phyloP scores from a whole-genome alignment of 2,888 invertebrate genomes.

The Megaustenia siamemsis region DNA sequence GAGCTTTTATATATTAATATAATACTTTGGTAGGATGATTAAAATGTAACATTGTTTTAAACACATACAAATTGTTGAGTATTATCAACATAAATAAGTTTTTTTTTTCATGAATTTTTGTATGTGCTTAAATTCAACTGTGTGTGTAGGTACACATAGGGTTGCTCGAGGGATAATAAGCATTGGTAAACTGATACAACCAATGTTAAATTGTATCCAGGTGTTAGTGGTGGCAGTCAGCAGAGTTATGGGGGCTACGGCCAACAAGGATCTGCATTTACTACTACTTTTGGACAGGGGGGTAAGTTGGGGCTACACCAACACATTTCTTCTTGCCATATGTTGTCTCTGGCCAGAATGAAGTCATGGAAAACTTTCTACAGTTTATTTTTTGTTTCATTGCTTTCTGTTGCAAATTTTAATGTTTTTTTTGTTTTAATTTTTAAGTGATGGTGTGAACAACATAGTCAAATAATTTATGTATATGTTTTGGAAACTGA shows the following conservation, averaged over 20 bases:
- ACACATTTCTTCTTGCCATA: neutral
- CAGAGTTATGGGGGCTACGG: neutral
- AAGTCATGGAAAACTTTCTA: neutral
- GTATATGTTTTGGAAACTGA: neutral
- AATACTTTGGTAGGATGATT: too few species aligned
- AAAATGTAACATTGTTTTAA: too few species aligned
- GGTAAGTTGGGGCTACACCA: neutral
- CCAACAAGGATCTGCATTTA: neutral
- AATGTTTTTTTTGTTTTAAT: too few species aligned
- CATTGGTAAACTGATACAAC: neutral
- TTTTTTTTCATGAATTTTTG: too few species aligned
- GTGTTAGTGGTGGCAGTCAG: neutral
- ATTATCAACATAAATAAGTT: too few species aligned
- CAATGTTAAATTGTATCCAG: neutral
- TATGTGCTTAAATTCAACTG: neutral
- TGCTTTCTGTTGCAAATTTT: too few species aligned
- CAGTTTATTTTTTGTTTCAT: neutral
- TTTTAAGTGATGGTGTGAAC: too few species aligned
- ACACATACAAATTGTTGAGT: too few species aligned
- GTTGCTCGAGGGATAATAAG: neutral
- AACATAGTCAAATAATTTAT: neutral
- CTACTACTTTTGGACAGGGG: neutral
- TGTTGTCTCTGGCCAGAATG: neutral
- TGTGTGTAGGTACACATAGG: neutral
- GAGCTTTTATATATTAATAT: too few species aligned